Percentiles rank a stretch among this genome's conserved stretches.
Conservation (phyloP, 2,113 vertebrate species). For the Isichthys henryi region DNA sequence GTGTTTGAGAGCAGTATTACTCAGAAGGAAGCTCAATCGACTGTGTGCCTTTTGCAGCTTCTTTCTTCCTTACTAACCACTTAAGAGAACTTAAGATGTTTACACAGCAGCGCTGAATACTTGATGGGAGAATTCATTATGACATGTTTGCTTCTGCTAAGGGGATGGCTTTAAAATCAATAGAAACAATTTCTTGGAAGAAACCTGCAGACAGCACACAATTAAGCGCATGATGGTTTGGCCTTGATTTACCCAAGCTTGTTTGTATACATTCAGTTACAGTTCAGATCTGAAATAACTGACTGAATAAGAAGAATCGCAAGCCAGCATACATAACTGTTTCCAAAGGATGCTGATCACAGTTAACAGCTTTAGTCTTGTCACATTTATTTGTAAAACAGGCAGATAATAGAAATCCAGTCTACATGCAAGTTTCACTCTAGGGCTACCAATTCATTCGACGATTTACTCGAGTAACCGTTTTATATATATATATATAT, state of each 20-base stretch:
- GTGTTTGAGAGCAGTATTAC: slow-evolving; percentile 15
- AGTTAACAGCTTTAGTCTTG: background rate
- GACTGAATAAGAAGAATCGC: background rate
- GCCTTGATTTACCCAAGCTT: slow-evolving; percentile 2
- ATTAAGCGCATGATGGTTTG: slow-evolving; percentile 10
- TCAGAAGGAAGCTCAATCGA: background rate
- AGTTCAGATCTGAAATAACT: slow-evolving; percentile 1
- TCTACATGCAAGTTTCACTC: background rate
- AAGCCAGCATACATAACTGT: background rate
- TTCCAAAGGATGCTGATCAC: background rate
- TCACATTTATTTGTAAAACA: background rate
- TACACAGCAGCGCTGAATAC: slow-evolving; percentile 14
- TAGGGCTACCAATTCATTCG: background rate
- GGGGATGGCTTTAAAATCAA: slow-evolving; percentile 6
- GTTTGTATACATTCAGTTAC: background rate
- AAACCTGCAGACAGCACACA: background rate
- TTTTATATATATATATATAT: no score
- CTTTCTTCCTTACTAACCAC: slow-evolving; percentile 10
- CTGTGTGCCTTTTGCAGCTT: slow-evolving; percentile 16
- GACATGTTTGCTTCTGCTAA: background rate
- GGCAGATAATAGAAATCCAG: background rate
- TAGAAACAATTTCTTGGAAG: background rate
- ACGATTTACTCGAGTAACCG: background rate
- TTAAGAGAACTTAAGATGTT: slow-evolving; percentile 12
- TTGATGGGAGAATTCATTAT: slow-evolving; percentile 15